These are phyloP conservation scores for Platycnemis pennipes DNA, from an alignment of 2,888 invertebrate genomes.

Conservation along the genomic window DNA sequence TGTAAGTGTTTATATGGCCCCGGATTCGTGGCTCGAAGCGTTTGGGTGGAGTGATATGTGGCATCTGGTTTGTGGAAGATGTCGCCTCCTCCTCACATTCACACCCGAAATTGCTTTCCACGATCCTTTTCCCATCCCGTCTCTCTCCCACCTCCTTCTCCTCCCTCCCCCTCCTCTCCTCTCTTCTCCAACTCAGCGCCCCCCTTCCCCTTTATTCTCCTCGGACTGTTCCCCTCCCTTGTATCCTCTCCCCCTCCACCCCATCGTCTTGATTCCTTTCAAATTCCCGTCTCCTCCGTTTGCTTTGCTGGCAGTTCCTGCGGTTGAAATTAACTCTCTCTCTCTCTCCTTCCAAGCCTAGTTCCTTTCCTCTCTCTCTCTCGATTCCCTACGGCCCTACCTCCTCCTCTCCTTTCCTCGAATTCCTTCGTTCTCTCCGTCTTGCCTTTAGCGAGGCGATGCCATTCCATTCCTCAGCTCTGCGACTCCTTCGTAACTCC, in stretches of 20 bases:
- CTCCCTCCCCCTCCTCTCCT: background rate
- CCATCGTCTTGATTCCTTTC: background rate
- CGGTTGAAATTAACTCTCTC: background rate
- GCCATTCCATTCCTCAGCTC: too few species aligned
- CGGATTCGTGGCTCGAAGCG: slow-evolving; percentile 36
- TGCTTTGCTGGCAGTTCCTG: background rate
- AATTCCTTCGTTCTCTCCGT: background rate
- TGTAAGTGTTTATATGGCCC: background rate
- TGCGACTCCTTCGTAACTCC: too few species aligned
- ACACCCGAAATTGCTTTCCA: background rate
- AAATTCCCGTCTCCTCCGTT: slow-evolving; percentile 1
- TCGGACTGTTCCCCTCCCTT: background rate
- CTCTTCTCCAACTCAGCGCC: too few species aligned
- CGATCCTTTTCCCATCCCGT: too few species aligned
- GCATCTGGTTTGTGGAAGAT: slow-evolving; percentile 29
- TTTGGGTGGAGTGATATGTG: slow-evolving; percentile 6
- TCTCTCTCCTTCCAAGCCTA: background rate
- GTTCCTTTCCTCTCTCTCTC: background rate
- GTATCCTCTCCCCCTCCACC: background rate
- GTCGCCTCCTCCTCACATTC: slow-evolving; percentile 37
- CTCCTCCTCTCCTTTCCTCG: background rate
- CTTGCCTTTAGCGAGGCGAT: background rate
- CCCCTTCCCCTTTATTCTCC: too few species aligned
- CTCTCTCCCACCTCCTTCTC: background rate
- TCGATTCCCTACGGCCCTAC: background rate